Evolutionary conservation across 2,113 vertebrate genomes (phyloP).

Genomic region (Corythornis madagascariensis): DNA sequence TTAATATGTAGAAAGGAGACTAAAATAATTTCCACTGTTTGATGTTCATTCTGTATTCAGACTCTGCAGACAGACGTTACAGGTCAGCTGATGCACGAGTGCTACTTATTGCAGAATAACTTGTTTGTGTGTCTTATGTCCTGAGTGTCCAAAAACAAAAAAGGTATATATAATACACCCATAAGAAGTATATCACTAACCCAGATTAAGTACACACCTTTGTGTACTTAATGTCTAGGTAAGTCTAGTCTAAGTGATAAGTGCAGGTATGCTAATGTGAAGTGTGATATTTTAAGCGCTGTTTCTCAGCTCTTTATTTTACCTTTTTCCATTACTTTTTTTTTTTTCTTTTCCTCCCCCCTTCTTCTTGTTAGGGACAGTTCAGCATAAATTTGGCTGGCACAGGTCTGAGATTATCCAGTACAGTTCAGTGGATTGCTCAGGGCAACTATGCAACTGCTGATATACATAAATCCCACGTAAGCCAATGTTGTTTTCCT

Average conservation of each 20-base stretch:
- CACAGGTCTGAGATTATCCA: conserved; percentile 88
- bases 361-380: conserved; percentile 80
- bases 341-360: not conserved
- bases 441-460: conserved; percentile 90
- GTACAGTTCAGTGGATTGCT: conserved; percentile 86
- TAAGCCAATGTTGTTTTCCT: conserved; percentile 67
- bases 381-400: conserved; percentile 94
- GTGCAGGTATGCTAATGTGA: not conserved
- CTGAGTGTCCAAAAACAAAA: not conserved
- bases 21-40: not conserved
- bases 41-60: not conserved
- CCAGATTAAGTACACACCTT: not conserved
- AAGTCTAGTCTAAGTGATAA: not conserved
- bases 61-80: not conserved
- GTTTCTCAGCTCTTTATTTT: not conserved
- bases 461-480: conserved; percentile 90
- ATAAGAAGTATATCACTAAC: not conserved
- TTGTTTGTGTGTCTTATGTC: not conserved
- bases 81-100: not conserved
- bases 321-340: not conserved
- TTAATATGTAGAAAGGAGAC: not conserved
- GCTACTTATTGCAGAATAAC: not conserved
- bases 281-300: not conserved
- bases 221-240: not conserved
- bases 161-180: not conserved